Base-by-base conservation (phyloP, 2,888 invertebrate species). In the Melanargia galathea region DNA sequence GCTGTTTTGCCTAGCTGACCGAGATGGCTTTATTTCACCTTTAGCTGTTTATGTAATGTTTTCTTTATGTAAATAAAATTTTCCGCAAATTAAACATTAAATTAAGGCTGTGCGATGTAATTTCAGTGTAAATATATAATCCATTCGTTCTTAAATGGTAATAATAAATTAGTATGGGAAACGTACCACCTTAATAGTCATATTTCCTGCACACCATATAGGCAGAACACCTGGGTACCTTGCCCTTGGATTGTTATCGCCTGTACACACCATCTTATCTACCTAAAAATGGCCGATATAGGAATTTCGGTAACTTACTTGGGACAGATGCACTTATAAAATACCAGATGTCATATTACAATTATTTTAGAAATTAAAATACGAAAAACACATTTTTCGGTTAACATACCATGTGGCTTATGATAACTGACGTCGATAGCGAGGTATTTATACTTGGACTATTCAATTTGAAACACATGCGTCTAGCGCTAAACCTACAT, bases 221-320 rank as follows among this genome's bases (percentile, higher is more conserved):
- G 54, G 65, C 18, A 18, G 57, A 60, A 56, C 74, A 74, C 73
- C 74, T 75, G 74, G 73, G 54, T 56, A 60, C 68, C 60, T 63
- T 59, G 67, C 63, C 72, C 71, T 66, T 60, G 58, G 62, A 67
- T 68, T 71, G 64, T 69, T 54, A 63, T 35, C 30, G 48, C 40
- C 26, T 51, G 38, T 30, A 13, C 51, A 59, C 59, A 40, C 59
- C 38, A 49, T 59, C 35, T n/a, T n/a, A n/a, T n/a, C n/a, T 55
- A 35, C 52, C 20, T 51, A 30, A 11, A 30, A 16, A 30, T 18
- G 6, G 20, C 18, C 33, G 52, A 6, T 13, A 30, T 43, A 45
- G 16, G 10, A 18, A 33, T 60, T 35, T 35, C 18, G 30, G 16
- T 18, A 24, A 18, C 33, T 48, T 48, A 4, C 26, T 33, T 11